Conservation (phyloP, 92 coral and sea anemone genomes). For the Porites lobata region DNA sequence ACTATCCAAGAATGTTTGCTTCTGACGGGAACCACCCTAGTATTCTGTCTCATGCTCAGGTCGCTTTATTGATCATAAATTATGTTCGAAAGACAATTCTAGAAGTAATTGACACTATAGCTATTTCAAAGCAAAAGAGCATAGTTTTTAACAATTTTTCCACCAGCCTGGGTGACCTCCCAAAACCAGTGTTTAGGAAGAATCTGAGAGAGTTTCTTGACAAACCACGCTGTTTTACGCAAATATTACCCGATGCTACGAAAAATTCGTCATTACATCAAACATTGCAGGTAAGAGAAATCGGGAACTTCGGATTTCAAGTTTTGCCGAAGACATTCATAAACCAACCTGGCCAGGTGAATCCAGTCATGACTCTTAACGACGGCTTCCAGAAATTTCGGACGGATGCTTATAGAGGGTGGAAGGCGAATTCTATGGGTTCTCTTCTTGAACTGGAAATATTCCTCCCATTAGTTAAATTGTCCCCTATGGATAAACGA, state of each 20-base stretch:
- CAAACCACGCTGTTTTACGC: conserved; percentile 59
- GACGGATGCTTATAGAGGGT: conserved; percentile 66
- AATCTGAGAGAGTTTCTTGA: conserved; percentile 7
- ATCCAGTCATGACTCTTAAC: not conserved
- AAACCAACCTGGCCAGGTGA: not conserved
- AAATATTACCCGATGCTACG: conserved; percentile 47
- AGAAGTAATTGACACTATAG: conserved; percentile 9
- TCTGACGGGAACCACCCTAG: conserved; percentile 62
- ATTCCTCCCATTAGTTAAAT: conserved; percentile 34
- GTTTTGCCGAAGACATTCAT: conserved; percentile 19
- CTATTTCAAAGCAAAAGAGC: not conserved
- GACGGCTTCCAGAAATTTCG: conserved; percentile 20
- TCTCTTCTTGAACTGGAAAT: conserved; percentile 54
- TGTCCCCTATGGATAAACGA: not conserved
- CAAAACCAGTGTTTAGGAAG: conserved; percentile 22
- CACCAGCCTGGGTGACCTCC: conserved; percentile 1
- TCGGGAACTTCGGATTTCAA: conserved; percentile 62
- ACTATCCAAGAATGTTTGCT: conserved; percentile 11
- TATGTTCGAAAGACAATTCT: conserved; percentile 43
- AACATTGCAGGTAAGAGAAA: conserved; percentile 45
- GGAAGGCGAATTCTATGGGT: conserved; percentile 49
- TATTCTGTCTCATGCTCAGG: conserved; percentile 49
- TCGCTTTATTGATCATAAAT: conserved; percentile 63
- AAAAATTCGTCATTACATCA: conserved; percentile 7
- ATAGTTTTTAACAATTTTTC: not conserved